Percentiles rank a stretch among this genome's conserved stretches.
Conservation (phyloP, 1,140 invertebrate genomes). For the Lucilia sericata region DNA sequence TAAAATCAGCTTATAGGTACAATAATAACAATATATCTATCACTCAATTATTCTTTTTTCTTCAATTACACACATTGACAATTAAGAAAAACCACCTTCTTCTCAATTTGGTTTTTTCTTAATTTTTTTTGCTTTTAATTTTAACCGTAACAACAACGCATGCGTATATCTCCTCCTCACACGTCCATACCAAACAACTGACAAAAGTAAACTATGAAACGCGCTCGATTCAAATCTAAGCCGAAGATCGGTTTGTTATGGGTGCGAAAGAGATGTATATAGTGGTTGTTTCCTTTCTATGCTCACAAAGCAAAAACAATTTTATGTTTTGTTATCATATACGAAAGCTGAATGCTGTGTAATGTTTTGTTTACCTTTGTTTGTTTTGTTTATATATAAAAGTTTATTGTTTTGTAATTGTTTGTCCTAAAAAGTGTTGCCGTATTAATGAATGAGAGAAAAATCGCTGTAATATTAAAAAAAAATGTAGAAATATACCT, state of each 20-base stretch:
- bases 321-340: neutral
- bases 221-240: constrained; percentile 21
- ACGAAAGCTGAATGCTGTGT: neutral
- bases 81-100: constrained; percentile 29
- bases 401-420: neutral
- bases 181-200: constrained; percentile 23
- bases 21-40: neutral
- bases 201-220: constrained; percentile 27
- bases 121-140: neutral
- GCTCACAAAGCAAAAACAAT: neutral
- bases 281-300: neutral
- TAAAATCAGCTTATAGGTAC: neutral
- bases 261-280: neutral
- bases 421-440: neutral
- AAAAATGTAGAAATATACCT: no score
- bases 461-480: no score
- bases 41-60: constrained; percentile 13
- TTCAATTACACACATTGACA: constrained; percentile 24
- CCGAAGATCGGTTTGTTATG: neutral
- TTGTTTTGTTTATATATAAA: neutral
- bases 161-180: neutral
- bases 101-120: constrained; percentile 19
- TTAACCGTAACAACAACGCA: neutral
- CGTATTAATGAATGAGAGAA: neutral
- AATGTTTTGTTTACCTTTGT: neutral